A percentile compares a stretch with the other conserved stretches of the same genome.
phyloP scores from a whole-genome alignment of 2,797 vertebrate genomes.

The Amniataba percoides region DNA sequence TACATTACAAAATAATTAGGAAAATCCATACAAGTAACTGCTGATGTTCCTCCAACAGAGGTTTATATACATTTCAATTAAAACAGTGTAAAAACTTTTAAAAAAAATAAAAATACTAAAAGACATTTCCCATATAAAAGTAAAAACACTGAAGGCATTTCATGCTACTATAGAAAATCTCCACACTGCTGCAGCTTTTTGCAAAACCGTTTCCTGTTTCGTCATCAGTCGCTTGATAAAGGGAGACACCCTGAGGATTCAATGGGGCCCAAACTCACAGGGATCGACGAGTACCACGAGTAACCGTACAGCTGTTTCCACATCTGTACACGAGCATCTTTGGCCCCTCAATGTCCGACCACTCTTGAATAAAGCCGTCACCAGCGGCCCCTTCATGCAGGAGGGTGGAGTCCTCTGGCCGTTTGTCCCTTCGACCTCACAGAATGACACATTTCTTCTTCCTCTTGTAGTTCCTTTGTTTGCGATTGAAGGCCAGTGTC shows the following conservation, averaged over 20 bases:
- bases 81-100: slow-evolving; percentile 24
- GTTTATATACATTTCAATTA: not conserved
- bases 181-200: slow-evolving; percentile 25
- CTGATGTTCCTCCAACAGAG: slow-evolving; percentile 7
- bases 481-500: slow-evolving; percentile 87
- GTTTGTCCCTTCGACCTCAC: slow-evolving; percentile 57
- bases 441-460: slow-evolving; percentile 78
- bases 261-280: not conserved
- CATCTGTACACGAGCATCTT: not conserved
- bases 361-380: not conserved
- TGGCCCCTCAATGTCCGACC: not conserved
- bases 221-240: slow-evolving; percentile 13
- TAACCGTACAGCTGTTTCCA: not conserved
- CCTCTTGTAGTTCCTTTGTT: slow-evolving; percentile 80
- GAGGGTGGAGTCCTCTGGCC: not conserved
- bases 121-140: slow-evolving; percentile 1
- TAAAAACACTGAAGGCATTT: slow-evolving; percentile 7
- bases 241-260: not conserved
- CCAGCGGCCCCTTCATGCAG: too few species aligned
- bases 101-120: slow-evolving; percentile 2
- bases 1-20: not conserved
- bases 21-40: not conserved
- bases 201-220: slow-evolving; percentile 53
- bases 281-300: not conserved
- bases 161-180: not conserved